phyloP scores from a whole-genome alignment of 2,113 vertebrate species.

The Columba janthina region DNA sequence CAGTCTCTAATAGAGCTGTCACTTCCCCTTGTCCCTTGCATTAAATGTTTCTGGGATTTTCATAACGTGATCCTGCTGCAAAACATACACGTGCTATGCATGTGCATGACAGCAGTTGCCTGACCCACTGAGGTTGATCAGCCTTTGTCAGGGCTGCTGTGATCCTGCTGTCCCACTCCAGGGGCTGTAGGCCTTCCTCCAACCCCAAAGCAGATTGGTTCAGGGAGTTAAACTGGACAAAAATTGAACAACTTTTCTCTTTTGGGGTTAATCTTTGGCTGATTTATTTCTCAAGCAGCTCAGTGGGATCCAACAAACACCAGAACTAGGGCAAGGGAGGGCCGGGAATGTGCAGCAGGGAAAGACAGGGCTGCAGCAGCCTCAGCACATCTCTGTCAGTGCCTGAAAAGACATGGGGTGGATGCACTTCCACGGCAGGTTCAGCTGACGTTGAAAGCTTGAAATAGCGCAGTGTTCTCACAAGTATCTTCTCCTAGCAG shows the following conservation, averaged over 20 bases:
- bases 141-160: background rate
- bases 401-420: accelerated
- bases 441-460: background rate
- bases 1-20: background rate
- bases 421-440: background rate
- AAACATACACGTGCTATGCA: no score
- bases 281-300: background rate
- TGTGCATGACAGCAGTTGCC: background rate
- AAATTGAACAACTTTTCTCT: background rate
- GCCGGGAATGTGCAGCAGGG: background rate
- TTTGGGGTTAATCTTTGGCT: background rate
- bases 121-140: background rate
- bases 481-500: background rate
- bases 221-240: background rate
- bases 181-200: background rate
- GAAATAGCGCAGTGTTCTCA: background rate
- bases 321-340: background rate
- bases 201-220: background rate
- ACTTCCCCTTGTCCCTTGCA: background rate
- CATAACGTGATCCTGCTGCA: background rate
- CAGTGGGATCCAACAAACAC: background rate
- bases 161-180: background rate
- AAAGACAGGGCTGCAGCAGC: background rate
- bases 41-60: background rate
- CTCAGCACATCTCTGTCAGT: background rate